Percentiles rank a stretch among this genome's conserved stretches.
phyloP scores from a whole-genome alignment of 2,888 invertebrate species.

The Neocrepidodera transversa region DNA sequence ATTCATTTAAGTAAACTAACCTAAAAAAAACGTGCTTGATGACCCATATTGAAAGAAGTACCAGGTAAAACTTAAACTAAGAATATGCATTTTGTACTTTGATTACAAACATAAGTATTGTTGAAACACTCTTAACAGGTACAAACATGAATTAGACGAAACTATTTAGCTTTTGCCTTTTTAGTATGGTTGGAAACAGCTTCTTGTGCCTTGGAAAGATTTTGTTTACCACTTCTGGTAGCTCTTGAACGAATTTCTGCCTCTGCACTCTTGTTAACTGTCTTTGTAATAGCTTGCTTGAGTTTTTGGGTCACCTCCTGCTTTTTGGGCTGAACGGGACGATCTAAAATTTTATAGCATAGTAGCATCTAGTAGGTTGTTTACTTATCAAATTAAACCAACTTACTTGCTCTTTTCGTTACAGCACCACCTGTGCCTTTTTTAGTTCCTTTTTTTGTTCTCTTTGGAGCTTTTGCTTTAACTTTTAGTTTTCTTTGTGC shows the following conservation, averaged over 20 bases:
- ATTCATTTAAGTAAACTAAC: no score
- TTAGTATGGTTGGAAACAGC: constrained; percentile 59
- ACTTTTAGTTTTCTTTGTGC: constrained; percentile 75
- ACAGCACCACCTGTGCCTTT: constrained; percentile 65
- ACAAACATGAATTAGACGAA: neutral
- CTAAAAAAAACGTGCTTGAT: neutral
- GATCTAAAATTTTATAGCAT: constrained; percentile 59
- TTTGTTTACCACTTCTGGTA: constrained; percentile 56
- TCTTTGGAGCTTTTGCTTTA: constrained; percentile 68
- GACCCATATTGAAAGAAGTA: neutral
- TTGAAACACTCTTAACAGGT: constrained; percentile 9
- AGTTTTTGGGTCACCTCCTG: constrained; percentile 68
- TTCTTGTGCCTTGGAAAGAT: constrained; percentile 64
- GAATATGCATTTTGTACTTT: constrained; percentile 14
- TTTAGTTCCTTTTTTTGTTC: constrained; percentile 59
- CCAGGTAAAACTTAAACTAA: neutral
- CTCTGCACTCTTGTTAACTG: constrained; percentile 74
- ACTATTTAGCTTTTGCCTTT: constrained; percentile 22
- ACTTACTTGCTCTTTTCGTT: constrained; percentile 69
- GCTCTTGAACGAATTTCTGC: constrained; percentile 70
- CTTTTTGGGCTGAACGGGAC: constrained; percentile 72
- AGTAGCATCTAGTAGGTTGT: neutral
- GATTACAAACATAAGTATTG: constrained; percentile 4
- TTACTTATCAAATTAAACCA: neutral
- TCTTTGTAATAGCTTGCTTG: constrained; percentile 72